Evolutionary conservation across 2,113 vertebrate species (phyloP).

Genomic region (Aythya baeri): DNA sequence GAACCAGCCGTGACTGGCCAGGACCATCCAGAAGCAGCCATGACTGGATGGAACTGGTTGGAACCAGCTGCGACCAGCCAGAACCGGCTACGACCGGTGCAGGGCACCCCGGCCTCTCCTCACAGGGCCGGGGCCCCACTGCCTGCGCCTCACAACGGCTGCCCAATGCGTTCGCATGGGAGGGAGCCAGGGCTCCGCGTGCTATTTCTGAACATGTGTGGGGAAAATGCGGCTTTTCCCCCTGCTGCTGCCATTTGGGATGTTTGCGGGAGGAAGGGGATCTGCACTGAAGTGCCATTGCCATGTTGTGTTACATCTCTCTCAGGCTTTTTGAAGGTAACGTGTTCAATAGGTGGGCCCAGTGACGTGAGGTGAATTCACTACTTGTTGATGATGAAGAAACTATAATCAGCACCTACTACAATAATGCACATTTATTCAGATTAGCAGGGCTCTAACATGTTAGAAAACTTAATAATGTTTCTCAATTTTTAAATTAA

Average conservation of each 20-base stretch:
- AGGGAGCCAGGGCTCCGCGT: not conserved
- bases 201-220: not conserved
- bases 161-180: not conserved
- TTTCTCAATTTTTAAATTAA: not conserved
- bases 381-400: not conserved
- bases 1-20: too few species aligned
- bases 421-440: not conserved
- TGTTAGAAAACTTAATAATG: not conserved
- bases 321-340: not conserved
- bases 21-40: too few species aligned
- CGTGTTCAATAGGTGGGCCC: not conserved
- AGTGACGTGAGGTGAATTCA: not conserved
- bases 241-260: not conserved
- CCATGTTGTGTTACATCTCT: not conserved
- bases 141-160: fast-evolving
- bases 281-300: not conserved
- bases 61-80: too few species aligned
- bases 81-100: not conserved
- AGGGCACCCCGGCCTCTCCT: not conserved
- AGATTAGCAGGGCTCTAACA: not conserved
- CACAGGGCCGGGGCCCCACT: not conserved
- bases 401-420: not conserved
- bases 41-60: too few species aligned
- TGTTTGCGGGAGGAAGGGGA: constrained; percentile 7
- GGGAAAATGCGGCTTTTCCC: constrained; percentile 2